Evolutionary conservation across 2,888 invertebrate genomes (phyloP).

Genomic region (Phaedon cochleariae): DNA sequence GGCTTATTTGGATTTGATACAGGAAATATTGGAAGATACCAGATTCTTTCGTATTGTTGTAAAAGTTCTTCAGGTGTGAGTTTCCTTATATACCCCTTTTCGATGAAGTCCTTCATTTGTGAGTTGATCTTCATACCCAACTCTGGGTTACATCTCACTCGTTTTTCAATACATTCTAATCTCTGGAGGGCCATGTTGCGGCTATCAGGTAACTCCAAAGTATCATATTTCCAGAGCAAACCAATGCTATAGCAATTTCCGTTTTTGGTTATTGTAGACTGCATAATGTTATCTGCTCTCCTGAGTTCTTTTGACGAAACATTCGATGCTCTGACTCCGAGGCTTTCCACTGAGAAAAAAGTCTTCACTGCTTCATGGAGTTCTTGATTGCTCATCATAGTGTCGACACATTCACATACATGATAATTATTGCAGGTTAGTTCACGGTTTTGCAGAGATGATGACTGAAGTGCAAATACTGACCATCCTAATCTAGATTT

Average conservation of each 20-base stretch:
- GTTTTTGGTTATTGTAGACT: not conserved
- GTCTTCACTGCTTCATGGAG: slow-evolving; percentile 15
- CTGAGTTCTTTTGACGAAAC: slow-evolving; percentile 8
- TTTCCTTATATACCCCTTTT: slow-evolving; percentile 36
- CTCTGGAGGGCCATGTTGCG: slow-evolving; percentile 19
- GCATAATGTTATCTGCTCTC: slow-evolving; percentile 4
- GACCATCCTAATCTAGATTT: slow-evolving; percentile 40
- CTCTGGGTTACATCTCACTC: slow-evolving; percentile 23
- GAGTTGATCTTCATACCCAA: slow-evolving; percentile 28
- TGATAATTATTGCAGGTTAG: not conserved
- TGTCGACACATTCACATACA: not conserved
- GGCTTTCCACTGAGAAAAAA: slow-evolving; percentile 26
- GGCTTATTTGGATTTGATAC: slow-evolving; percentile 46
- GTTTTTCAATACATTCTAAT: slow-evolving; percentile 34
- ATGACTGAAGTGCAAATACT: slow-evolving; percentile 14
- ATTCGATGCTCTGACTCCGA: slow-evolving; percentile 15
- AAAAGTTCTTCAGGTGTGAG: slow-evolving; percentile 28
- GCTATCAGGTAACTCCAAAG: slow-evolving; percentile 39
- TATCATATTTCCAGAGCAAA: slow-evolving; percentile 41
- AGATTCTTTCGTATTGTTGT: slow-evolving; percentile 27
- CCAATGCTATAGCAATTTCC: slow-evolving; percentile 24
- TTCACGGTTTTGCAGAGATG: not conserved
- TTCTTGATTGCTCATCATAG: not conserved
- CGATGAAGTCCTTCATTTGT: slow-evolving; percentile 34
- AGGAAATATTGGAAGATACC: slow-evolving; percentile 50